Conservation (phyloP, 2,888 invertebrate species). For the Ypsolopha scabrella region DNA sequence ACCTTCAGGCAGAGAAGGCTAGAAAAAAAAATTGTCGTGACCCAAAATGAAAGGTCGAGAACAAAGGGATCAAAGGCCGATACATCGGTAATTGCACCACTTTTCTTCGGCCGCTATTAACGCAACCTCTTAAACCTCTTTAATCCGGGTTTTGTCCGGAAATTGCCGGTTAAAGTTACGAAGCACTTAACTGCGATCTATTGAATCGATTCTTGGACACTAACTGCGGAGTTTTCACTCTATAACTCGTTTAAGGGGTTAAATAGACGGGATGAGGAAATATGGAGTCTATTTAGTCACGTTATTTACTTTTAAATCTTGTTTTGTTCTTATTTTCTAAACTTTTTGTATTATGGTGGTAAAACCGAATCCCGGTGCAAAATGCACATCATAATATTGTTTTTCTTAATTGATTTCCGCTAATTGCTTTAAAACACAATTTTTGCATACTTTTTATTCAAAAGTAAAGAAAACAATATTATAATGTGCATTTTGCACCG, state of each 20-base stretch:
- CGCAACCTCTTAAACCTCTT: constrained; percentile 55
- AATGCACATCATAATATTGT: too few species aligned
- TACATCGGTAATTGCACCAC: constrained; percentile 55
- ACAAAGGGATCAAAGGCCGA: constrained; percentile 27
- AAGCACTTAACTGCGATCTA: constrained; percentile 25
- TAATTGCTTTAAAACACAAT: too few species aligned
- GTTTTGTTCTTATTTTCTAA: too few species aligned
- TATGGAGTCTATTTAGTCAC: constrained; percentile 13
- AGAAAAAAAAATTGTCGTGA: too few species aligned
- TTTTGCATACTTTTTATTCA: too few species aligned
- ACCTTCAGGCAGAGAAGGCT: too few species aligned
- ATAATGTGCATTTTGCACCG: too few species aligned
- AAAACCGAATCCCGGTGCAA: too few species aligned
- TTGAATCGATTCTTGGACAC: constrained; percentile 27
- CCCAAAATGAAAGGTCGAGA: constrained; percentile 12
- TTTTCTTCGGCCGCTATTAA: constrained; percentile 50
- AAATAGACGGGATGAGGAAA: constrained; percentile 44
- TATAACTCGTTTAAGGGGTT: constrained; percentile 49
- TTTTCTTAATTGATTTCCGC: too few species aligned
- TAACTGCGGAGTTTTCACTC: constrained; percentile 50
- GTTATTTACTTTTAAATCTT: too few species aligned
- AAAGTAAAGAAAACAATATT: too few species aligned
- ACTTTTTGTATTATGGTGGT: too few species aligned
- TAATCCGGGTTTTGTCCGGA: constrained; percentile 50
- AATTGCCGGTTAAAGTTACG: constrained; percentile 52